These are phyloP conservation scores for Antennarius striatus DNA, from an alignment of 2,113 vertebrate genomes.

Conservation along the genomic window DNA sequence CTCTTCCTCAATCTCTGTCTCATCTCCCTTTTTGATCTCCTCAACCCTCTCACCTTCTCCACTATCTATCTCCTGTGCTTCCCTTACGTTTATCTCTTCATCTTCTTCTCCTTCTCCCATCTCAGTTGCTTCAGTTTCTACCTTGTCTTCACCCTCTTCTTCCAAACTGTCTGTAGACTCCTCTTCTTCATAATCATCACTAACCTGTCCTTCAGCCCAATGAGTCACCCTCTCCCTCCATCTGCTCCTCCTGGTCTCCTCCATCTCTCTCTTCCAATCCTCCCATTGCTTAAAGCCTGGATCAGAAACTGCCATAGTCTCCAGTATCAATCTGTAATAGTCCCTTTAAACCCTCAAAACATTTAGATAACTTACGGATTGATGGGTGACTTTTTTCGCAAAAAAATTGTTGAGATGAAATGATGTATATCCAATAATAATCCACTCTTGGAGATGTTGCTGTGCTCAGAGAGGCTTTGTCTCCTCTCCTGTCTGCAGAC, in stretches of 20 bases:
- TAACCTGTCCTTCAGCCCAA: not conserved
- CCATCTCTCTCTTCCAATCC: slow-evolving; percentile 31
- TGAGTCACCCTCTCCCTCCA: slow-evolving; percentile 17
- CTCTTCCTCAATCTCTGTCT: not conserved
- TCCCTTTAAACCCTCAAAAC: not conserved
- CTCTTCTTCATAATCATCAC: not conserved
- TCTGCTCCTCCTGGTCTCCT: slow-evolving; percentile 24
- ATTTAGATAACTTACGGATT: slow-evolving; percentile 26
- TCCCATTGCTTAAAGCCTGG: not conserved
- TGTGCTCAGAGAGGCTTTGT: slow-evolving; percentile 8
- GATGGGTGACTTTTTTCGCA: not conserved
- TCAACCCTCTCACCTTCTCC: not conserved
- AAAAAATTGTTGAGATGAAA: not conserved
- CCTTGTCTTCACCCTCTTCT: not conserved
- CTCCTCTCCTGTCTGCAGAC: slow-evolving; percentile 22
- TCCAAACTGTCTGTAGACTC: not conserved
- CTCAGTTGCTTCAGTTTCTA: not conserved
- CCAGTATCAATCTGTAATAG: not conserved
- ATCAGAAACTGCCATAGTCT: slow-evolving; percentile 36
- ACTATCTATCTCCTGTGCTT: not conserved
- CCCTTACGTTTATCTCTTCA: too few species aligned
- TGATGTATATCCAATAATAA: not conserved
- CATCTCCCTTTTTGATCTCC: not conserved
- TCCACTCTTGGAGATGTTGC: not conserved
- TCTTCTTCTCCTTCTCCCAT: not conserved